Percentiles rank a stretch among this genome's conserved stretches.
These are phyloP conservation scores for Heliothis peltigera DNA, from an alignment of 2,888 invertebrate genomes.

Conservation along the genomic window DNA sequence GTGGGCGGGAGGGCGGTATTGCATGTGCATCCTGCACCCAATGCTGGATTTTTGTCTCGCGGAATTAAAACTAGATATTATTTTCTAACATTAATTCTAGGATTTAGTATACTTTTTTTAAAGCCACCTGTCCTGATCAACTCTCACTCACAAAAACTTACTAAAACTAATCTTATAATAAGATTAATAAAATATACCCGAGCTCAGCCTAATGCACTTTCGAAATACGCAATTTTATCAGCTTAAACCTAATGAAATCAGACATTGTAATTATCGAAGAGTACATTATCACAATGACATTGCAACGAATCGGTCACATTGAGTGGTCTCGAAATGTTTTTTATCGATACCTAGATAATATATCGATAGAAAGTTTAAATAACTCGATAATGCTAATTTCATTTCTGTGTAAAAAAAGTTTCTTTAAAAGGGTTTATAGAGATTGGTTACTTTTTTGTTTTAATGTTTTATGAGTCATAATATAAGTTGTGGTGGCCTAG, in stretches of 20 bases:
- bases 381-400: constrained; percentile 1
- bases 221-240: constrained; percentile 30
- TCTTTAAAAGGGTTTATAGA: background rate
- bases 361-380: constrained; percentile 9
- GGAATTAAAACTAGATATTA: too few relatives aligned
- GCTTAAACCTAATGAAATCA: constrained; percentile 48
- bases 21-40: too few relatives aligned
- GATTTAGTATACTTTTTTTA: too few relatives aligned
- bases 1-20: too few relatives aligned
- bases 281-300: constrained; percentile 5
- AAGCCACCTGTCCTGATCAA: too few relatives aligned
- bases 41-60: too few relatives aligned
- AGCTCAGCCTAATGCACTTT: constrained; percentile 25
- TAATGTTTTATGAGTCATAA: background rate
- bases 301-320: constrained; percentile 15
- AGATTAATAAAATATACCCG: constrained; percentile 6
- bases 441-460: background rate
- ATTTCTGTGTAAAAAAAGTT: background rate
- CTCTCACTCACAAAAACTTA: background rate
- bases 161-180: background rate
- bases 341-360: background rate
- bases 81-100: too few relatives aligned
- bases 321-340: constrained; percentile 2
- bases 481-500: too few relatives aligned
- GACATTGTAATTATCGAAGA: constrained; percentile 23